These are phyloP conservation scores for Eurytoma adleriae DNA, from an alignment of 2,888 invertebrate genomes.

Conservation along the genomic window DNA sequence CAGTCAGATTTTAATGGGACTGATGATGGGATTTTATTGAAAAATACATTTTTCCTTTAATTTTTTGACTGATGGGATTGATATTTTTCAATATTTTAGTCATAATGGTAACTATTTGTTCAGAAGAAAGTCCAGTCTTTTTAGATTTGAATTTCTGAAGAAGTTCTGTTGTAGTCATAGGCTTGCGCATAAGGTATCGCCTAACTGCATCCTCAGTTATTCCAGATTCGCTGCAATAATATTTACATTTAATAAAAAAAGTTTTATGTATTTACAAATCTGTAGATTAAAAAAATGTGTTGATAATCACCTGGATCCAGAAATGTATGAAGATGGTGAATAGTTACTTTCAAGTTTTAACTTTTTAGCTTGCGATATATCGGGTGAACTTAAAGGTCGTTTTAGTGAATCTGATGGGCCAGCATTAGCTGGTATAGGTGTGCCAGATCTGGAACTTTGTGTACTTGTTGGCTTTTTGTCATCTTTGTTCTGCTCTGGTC, in stretches of 20 bases:
- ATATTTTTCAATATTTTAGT: conserved; percentile 96
- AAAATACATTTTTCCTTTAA: conserved; percentile 96
- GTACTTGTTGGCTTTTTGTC: conserved; percentile 77
- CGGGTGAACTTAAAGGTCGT: conserved; percentile 73
- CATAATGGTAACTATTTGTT: conserved; percentile 94
- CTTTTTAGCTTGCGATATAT: conserved; percentile 77
- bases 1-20: conserved; percentile 13
- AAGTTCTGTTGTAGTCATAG: conserved; percentile 97
- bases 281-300: no score
- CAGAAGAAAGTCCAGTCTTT: conserved; percentile 92
- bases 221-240: conserved; percentile 84
- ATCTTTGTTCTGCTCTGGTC: conserved; percentile 76
- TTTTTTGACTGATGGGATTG: conserved; percentile 93
- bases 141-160: conserved; percentile 97
- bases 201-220: conserved; percentile 97
- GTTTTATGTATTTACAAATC: no score
- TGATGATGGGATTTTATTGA: conserved; percentile 83
- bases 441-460: conserved; percentile 78
- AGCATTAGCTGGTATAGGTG: conserved; percentile 73
- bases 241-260: no score
- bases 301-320: conserved; percentile 75
- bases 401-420: conserved; percentile 69
- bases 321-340: conserved; percentile 75
- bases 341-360: conserved; percentile 77
- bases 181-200: conserved; percentile 95